Base-by-base conservation (phyloP, 2,113 vertebrate genomes). In the Corapipo altera region DNA sequence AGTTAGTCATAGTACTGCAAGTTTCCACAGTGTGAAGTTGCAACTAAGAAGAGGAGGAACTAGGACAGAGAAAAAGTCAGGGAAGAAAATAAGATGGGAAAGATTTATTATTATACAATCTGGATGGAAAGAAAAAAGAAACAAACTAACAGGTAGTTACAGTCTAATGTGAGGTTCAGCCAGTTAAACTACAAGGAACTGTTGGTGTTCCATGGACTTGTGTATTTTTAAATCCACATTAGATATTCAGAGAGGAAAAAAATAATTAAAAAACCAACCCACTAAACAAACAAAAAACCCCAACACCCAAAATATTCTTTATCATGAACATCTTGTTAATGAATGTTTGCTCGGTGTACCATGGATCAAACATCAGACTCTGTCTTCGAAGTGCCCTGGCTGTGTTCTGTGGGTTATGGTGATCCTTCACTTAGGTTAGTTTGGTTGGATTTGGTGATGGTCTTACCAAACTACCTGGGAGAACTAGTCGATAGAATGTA, bases 1-100 rank as follows among this genome's bases (percentile, higher is more conserved):
- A 39, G 57, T 95, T 91, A 96, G 79, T 95, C 89, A 91, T 2
- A 32, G 24, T 23, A 64, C 27, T 91, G 26, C 72, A 81, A 93
- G 48, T 93, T 93, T 91, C 76, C 93, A 81, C 27, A 58, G 51
- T 12, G 39, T 71, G 48, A 81, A 92, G 39, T 17, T 80, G 35
- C 55, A 84, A 17, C 41, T 57, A 61, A 92, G 57, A 64, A 3
- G 49, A 73, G 44, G 58, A 88, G 54, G 58, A 95, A 43, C 33
- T 20, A 64, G 19, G 27, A 14, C 12, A 90, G 55, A 65, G n/a
- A 65, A 85, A 82, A 85, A 66, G 17, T 27, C 89, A 62, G 9
- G n/a, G 12, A 80, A 58, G 18, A 69, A 85, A 91, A 58, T 44
- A 41, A 93, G 66, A 54, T 17, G 35, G 27, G 33, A 73, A 73